These are phyloP conservation scores for Malurus leucopterus DNA, from an alignment of 2,797 vertebrate species.

Conservation along the genomic window DNA sequence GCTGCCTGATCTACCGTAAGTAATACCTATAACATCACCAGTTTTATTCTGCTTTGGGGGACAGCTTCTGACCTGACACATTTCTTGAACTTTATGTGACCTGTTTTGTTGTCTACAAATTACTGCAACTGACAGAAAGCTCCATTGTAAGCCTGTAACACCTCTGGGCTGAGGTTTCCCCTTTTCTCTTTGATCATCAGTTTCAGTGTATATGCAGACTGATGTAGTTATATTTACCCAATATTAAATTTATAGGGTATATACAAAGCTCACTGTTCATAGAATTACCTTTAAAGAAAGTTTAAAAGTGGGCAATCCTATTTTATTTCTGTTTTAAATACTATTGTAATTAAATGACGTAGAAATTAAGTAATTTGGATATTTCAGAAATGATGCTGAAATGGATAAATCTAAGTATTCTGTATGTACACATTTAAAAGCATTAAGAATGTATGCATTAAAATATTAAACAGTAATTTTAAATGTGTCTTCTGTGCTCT, in stretches of 20 bases:
- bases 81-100: conserved; percentile 68
- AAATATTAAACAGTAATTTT: not conserved
- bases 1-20: conserved; percentile 79
- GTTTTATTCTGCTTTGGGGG: conserved; percentile 62
- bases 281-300: conserved; percentile 5
- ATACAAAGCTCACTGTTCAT: conserved; percentile 1
- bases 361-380: not conserved
- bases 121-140: conserved; percentile 55
- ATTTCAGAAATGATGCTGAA: not conserved
- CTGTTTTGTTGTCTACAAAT: conserved; percentile 64
- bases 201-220: not conserved
- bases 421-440: not conserved
- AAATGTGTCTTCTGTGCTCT: not conserved
- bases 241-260: not conserved
- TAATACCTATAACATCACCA: conserved; percentile 69
- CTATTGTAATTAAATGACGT: not conserved
- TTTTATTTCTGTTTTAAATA: conserved; percentile 3
- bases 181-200: not conserved
- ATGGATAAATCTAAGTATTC: not conserved
- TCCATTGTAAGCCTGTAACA: conserved; percentile 48
- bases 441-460: not conserved
- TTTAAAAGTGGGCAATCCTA: not conserved
- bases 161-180: not conserved
- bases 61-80: conserved; percentile 61
- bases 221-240: not conserved